Base-by-base conservation (phyloP, 2,888 invertebrate genomes). In the Vesta saturnalis region DNA sequence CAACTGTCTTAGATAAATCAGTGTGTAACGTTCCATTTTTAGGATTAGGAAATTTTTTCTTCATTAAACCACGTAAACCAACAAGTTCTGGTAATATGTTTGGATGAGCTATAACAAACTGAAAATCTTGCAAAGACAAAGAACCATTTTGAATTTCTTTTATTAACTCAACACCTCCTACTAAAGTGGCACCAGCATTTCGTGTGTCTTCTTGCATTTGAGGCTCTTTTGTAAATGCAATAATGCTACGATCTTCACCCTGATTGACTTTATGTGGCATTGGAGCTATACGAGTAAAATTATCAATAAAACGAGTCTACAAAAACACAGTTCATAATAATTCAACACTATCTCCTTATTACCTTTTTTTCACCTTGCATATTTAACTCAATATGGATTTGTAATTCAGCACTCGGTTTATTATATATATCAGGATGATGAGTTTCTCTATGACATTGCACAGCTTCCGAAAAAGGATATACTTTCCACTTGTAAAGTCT, bases 341-440 rank as follows among this genome's bases (percentile, higher is more conserved):
- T 15, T 6, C 18, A 6, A 18, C 16, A 21, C 10, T 10, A 54
- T 6, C 14, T 19, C n/a, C 5, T 16, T 12, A 15, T 39, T 77
- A 89, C 90, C 85, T 89, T 89, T 80, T 90, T 92, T 70, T 87
- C 89, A 60, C 89, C 90, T 73, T 87, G 87, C 92, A 96, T 92
- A 80, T 96, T 92, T 1, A 96, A 82, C 81, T 96, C 95, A 65
- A 96, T 85, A 39, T 88, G 84, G 1, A 92, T 89, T 72, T 87
- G 87, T 0, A 97, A 82, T 12, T 89, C 84, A 0, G 94, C 91
- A 81, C 92, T 86, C 0, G 94, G 93, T 39, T 87, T 84, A 83
- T 96, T 93, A 77, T 90, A 92, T 85, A 96, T 91, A 0, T 92
- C 89, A 0, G 95, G 93, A 81, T 94, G 92, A 81, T 95, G 93